Conservation (phyloP, 2,797 vertebrate species). For the Dendrocincla fuliginosa region DNA sequence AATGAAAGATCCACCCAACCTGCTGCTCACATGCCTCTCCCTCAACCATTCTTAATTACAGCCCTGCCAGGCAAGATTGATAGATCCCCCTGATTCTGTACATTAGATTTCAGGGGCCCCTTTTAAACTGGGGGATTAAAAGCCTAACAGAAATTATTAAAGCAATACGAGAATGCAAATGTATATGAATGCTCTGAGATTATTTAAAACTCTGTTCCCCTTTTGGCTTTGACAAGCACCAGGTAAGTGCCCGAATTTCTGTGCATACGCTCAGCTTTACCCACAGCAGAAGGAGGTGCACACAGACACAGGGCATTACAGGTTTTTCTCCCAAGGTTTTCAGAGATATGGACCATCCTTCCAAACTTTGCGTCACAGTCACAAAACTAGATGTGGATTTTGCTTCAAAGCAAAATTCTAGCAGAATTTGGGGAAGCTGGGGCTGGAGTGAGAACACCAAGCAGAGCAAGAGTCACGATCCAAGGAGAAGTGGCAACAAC, state of each 20-base stretch:
- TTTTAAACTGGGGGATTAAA: constrained; percentile 30
- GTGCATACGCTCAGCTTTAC: background rate
- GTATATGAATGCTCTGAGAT: background rate
- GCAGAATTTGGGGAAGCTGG: background rate
- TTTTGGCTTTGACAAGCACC: background rate
- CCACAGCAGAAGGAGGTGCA: background rate
- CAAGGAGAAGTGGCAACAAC: background rate
- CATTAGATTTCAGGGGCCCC: background rate
- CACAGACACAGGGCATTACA: no score
- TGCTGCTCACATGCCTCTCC: background rate
- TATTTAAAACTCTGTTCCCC: background rate
- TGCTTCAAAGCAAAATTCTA: background rate
- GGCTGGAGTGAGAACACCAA: background rate
- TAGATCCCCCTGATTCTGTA: background rate
- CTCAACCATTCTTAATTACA: background rate
- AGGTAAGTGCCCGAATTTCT: background rate
- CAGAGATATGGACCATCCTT: background rate
- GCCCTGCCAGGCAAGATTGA: background rate
- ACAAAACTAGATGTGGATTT: background rate
- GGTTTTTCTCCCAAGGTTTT: background rate
- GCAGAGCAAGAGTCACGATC: background rate
- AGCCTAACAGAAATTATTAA: background rate
- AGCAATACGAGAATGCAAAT: background rate
- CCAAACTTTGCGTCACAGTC: background rate
- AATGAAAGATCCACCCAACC: background rate